Percentiles rank a stretch among this genome's conserved stretches.
phyloP scores from a whole-genome alignment of 23 tunicate species.

The Botrylloides violaceus region DNA sequence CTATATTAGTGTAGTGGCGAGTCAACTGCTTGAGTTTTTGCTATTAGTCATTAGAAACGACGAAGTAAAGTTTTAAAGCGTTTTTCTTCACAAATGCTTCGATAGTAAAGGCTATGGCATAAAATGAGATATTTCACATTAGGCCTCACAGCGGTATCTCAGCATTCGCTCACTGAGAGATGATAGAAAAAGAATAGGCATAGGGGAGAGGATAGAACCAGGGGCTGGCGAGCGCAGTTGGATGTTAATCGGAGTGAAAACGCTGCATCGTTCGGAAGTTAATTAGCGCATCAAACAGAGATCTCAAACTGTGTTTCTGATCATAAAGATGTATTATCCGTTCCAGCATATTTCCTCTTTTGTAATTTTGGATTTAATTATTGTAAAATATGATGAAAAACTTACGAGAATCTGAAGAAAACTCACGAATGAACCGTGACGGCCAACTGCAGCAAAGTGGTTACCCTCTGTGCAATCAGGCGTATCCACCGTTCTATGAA shows the following conservation, averaged over 20 bases:
- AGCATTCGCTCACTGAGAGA: background rate
- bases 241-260: constrained; percentile 17
- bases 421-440: background rate
- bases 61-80: no score
- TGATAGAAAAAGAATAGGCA: background rate
- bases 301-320: constrained; percentile 10
- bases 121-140: constrained; percentile 3
- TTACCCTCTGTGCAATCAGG: background rate
- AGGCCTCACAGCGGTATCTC: constrained; percentile 22
- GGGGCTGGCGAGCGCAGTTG: constrained; percentile 1
- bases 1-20: no score
- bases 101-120: background rate
- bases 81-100: no score
- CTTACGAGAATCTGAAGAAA: background rate
- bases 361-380: background rate
- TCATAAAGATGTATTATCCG: background rate
- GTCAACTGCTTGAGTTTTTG: no score
- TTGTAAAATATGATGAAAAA: background rate
- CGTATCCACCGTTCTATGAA: background rate
- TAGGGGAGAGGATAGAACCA: background rate
- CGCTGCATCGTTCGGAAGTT: background rate
- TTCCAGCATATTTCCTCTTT: background rate
- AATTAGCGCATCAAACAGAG: constrained; percentile 4
- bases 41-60: no score
- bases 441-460: background rate